Evolutionary conservation across 2,888 invertebrate species (phyloP).

Genomic region (Agrochola lota): DNA sequence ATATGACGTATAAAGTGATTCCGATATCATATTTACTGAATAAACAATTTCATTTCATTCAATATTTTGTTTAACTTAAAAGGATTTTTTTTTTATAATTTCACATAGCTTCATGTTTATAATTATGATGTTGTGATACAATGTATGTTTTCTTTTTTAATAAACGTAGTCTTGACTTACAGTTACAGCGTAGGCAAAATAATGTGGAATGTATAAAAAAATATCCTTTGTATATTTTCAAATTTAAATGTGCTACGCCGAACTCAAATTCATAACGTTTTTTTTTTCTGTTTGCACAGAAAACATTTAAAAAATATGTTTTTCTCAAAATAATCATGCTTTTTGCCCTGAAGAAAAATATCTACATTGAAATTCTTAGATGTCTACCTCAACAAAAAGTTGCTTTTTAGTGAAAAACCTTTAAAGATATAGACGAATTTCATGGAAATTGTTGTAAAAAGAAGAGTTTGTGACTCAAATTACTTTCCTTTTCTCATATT

Average conservation of each 20-base stretch:
- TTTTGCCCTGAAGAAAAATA: neutral
- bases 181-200: neutral
- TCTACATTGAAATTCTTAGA: no score
- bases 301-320: neutral
- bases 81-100: neutral
- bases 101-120: neutral
- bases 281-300: no score
- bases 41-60: neutral
- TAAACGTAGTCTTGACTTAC: neutral
- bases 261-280: neutral
- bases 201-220: neutral
- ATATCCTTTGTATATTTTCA: neutral
- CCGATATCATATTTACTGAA: neutral
- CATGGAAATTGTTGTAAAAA: neutral
- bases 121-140: no score
- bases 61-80: no score
- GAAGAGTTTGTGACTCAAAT: neutral
- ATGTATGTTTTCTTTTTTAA: neutral
- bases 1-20: neutral
- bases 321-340: neutral
- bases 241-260: neutral
- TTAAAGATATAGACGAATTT: neutral
- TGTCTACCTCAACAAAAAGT: neutral
- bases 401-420: neutral
- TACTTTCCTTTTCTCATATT: neutral